phyloP scores from a whole-genome alignment of 2,797 vertebrate genomes.

The Atherinosoma microstoma region DNA sequence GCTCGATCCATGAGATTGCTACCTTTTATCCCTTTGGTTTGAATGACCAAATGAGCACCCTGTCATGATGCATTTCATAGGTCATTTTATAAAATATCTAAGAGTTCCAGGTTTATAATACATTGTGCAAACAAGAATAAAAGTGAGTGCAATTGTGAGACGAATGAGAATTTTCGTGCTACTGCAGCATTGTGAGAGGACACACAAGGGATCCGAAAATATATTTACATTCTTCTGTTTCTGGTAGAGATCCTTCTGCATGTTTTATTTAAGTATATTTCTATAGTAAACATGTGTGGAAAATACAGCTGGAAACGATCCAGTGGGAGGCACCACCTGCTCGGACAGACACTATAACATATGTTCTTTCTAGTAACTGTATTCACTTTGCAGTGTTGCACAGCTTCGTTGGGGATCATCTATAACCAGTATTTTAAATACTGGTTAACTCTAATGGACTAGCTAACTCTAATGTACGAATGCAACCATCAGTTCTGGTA shows the following conservation, averaged over 20 bases:
- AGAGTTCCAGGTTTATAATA: constrained; percentile 63
- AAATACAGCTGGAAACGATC: constrained; percentile 49
- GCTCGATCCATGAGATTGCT: constrained; percentile 65
- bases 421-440: background rate
- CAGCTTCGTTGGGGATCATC: constrained; percentile 8
- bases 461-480: background rate
- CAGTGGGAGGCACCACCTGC: constrained; percentile 37
- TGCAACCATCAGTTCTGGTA: background rate
- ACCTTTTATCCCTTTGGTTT: constrained; percentile 73
- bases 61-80: constrained; percentile 52
- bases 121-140: constrained; percentile 60
- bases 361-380: constrained; percentile 14
- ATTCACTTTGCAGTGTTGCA: constrained; percentile 4
- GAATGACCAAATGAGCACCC: constrained; percentile 70
- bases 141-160: constrained; percentile 31
- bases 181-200: constrained; percentile 16
- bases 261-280: constrained; percentile 59
- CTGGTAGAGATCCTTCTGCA: constrained; percentile 37
- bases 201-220: constrained; percentile 49
- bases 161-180: constrained; percentile 19
- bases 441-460: background rate
- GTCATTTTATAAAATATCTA: constrained; percentile 71
- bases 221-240: constrained; percentile 56
- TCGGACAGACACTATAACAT: constrained; percentile 26
- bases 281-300: constrained; percentile 22